A percentile compares a stretch with the other conserved stretches of the same genome.
Evolutionary conservation across 2,888 invertebrate species (phyloP).

Genomic region (Patella ulyssiponensis): DNA sequence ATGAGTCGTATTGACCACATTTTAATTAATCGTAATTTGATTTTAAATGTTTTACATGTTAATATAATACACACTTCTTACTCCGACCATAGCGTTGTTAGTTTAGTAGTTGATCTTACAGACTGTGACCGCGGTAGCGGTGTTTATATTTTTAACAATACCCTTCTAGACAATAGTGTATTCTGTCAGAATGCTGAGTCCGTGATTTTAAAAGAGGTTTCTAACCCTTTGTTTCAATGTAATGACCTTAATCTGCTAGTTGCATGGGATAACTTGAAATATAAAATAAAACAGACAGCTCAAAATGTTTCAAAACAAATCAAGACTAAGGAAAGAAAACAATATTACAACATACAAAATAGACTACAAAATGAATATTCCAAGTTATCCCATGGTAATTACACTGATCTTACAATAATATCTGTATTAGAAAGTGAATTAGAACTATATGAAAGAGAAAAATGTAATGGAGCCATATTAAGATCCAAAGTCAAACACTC

Average conservation of each 20-base stretch:
- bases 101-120: not conserved
- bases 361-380: not conserved
- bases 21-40: not conserved
- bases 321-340: not conserved
- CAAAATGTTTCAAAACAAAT: not conserved
- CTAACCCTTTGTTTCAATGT: not conserved
- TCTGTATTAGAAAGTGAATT: not conserved
- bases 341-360: not conserved
- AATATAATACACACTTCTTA: not conserved
- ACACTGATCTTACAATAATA: not conserved
- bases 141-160: not conserved
- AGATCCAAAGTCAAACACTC: not conserved
- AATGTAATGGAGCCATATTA: not conserved
- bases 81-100: not conserved
- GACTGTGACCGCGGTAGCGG: not conserved
- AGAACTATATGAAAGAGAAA: not conserved
- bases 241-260: not conserved
- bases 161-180: not conserved
- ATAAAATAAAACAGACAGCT: not conserved
- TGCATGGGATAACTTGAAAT: not conserved
- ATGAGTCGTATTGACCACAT: not conserved
- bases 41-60: not conserved
- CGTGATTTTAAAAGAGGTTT: not conserved
- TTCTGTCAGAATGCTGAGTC: not conserved
- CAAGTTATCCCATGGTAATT: not conserved